These are phyloP conservation scores for Orius laevigatus DNA, from an alignment of 1,140 invertebrate species.

Conservation along the genomic window DNA sequence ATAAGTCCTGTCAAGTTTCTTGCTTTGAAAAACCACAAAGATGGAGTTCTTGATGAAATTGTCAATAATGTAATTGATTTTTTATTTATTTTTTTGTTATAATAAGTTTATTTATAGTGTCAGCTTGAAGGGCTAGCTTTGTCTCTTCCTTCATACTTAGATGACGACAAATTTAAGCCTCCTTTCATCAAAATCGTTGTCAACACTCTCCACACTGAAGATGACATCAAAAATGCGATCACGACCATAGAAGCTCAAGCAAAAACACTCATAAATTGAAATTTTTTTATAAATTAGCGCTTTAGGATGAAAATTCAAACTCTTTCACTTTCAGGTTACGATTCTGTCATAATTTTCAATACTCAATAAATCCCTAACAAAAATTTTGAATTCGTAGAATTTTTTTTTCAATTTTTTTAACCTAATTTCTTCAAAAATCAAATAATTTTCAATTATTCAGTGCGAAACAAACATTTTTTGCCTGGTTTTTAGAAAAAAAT, in stretches of 20 bases:
- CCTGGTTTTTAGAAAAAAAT: too few relatives aligned
- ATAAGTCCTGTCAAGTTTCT: constrained; percentile 69
- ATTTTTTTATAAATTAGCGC: too few relatives aligned
- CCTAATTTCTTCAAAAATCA: background rate
- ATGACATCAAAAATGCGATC: constrained; percentile 10
- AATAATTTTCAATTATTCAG: too few relatives aligned
- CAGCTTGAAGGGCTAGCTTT: constrained; percentile 13
- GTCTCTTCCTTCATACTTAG: constrained; percentile 11
- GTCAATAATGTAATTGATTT: constrained; percentile 7
- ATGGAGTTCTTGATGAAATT: constrained; percentile 8
- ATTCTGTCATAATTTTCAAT: background rate
- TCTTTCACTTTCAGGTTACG: too few relatives aligned
- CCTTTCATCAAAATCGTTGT: constrained; percentile 15
- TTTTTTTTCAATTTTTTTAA: background rate
- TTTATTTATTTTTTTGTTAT: constrained; percentile 1
- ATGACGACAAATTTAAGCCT: constrained; percentile 11
- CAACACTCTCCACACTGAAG: constrained; percentile 7
- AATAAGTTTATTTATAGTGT: constrained; percentile 13
- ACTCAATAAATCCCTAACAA: background rate
- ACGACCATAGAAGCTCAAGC: background rate
- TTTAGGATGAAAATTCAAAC: too few relatives aligned
- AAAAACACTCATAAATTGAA: too few relatives aligned
- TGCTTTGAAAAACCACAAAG: background rate
- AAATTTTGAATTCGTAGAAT: background rate
- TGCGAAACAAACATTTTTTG: too few relatives aligned